These are phyloP conservation scores for Poeciliopsis infans DNA, from an alignment of 2,797 vertebrate species.

Conservation along the genomic window DNA sequence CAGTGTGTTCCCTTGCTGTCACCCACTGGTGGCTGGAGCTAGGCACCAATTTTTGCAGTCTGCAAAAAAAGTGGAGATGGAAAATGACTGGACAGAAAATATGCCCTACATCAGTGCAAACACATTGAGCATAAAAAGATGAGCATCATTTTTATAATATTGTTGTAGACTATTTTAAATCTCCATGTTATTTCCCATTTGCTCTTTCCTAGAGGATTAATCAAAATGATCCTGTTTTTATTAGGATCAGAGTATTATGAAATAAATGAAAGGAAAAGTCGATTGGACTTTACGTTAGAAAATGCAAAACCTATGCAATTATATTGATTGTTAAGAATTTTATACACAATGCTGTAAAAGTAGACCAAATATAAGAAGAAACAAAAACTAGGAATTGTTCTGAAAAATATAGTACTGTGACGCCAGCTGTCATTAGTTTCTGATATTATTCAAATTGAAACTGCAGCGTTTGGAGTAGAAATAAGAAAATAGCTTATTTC, in stretches of 20 bases:
- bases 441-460: neutral
- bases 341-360: neutral
- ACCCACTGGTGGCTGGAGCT: neutral
- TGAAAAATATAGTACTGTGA: neutral
- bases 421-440: neutral
- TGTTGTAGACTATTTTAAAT: neutral
- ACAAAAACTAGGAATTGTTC: neutral
- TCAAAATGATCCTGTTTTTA: neutral
- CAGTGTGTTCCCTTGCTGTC: neutral
- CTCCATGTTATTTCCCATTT: neutral
- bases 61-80: neutral
- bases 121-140: neutral
- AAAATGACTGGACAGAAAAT: neutral
- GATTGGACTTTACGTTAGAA: neutral
- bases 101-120: neutral
- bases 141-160: neutral
- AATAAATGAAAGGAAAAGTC: neutral
- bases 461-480: conserved; percentile 25
- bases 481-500: conserved; percentile 29
- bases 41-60: neutral
- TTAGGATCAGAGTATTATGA: neutral
- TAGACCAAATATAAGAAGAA: neutral
- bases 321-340: neutral
- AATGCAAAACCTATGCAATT: neutral
- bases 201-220: neutral